Base-by-base conservation (phyloP, 2,113 vertebrate species). In the Calonectris borealis region DNA sequence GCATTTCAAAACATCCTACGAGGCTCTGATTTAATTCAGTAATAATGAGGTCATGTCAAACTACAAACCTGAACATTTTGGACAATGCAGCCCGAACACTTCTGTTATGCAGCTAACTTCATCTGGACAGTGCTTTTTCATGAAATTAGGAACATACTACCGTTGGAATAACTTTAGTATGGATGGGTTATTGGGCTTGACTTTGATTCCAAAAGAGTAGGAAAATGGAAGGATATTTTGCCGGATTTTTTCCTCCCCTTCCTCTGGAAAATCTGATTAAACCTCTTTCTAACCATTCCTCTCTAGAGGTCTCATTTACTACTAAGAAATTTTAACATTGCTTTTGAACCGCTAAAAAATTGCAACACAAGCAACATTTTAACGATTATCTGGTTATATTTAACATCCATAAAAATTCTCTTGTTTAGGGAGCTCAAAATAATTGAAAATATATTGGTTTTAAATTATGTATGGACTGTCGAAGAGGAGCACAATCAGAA, bases 301-400 rank as follows among this genome's bases (percentile, higher is more conserved):
- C 98, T 97, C 98, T 76, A 91, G 98, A 97, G 98, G 90, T 96
- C 98, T 98, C 97, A 98, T 98, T 98, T 98, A 83, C 96, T 80
- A 86, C 91, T 76, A 97, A 97, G 75, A 96, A 97, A 96, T 94
- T 94, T 97, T 93, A 98, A 82, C 88, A 57, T 90, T 86, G 69
- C 95, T 96, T 97, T 97, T 97, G 97, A 98, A 96, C 95, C 93
- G 83, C 86, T 86, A 92, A 86, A 88, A 97, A 98, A 90, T 44
- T 89, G 97, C 97, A 97, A 96, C 94, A 92, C 81, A 96, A 96
- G 96, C 93, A 93, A 97, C 83, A 94, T 97, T 97, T 98, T 98
- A 98, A 98, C 97, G 96, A 97, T 97, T 97, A 98, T 97, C 94
- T 96, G 96, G 94, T 96, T 97, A 96, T 96, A 97, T 95, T 98